Conservation (phyloP, 2,797 vertebrate genomes). For the Cottoperca gobio region DNA sequence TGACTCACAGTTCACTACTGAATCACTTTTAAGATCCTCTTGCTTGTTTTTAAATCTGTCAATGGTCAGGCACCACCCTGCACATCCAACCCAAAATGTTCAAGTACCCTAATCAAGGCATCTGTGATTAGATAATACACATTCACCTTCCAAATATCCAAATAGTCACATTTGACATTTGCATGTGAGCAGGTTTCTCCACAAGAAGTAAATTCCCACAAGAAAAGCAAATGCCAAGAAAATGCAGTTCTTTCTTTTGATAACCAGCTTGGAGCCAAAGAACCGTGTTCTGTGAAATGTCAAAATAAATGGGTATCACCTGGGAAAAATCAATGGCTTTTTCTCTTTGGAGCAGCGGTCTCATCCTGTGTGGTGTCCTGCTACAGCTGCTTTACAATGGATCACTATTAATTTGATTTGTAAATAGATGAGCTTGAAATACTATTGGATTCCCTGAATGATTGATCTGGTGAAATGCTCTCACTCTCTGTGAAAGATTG, state of each 20-base stretch:
- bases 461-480: slow-evolving; percentile 52
- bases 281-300: slow-evolving; percentile 45
- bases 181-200: slow-evolving; percentile 27
- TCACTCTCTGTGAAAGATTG: slow-evolving; percentile 47
- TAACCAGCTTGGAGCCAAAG: slow-evolving; percentile 33
- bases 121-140: neutral
- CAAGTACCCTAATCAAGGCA: neutral
- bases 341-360: slow-evolving; percentile 17
- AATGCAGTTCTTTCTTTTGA: slow-evolving; percentile 36
- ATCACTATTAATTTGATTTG: slow-evolving; percentile 55
- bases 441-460: slow-evolving; percentile 44
- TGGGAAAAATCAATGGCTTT: slow-evolving; percentile 45
- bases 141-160: slow-evolving; percentile 14
- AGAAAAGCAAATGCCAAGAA: slow-evolving; percentile 56
- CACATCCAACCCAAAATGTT: neutral
- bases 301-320: slow-evolving; percentile 51
- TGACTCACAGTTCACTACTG: no score
- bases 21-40: no score
- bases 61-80: no score
- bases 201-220: slow-evolving; percentile 22
- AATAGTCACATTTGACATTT: slow-evolving; percentile 54
- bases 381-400: slow-evolving; percentile 25
- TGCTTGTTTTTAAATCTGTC: no score
- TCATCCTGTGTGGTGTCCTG: slow-evolving; percentile 44
- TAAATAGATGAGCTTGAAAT: slow-evolving; percentile 60